phyloP scores from a whole-genome alignment of 92 coral and sea anemone species.

The Montipora capitata region DNA sequence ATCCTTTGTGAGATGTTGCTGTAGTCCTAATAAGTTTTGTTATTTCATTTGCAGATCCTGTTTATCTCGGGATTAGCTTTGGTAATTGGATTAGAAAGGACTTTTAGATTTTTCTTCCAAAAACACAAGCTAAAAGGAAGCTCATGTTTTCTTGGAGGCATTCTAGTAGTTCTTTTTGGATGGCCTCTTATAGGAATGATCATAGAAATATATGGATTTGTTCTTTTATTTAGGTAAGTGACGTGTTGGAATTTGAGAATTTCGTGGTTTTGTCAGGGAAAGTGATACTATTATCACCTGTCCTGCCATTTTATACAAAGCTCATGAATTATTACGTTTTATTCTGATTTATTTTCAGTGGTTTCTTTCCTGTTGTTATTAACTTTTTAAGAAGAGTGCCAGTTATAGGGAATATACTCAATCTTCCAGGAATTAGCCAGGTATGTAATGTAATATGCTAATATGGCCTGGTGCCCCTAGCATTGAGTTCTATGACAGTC shows the following conservation, averaged over 20 bases:
- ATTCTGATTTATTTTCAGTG: constrained; percentile 75
- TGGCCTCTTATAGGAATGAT: constrained; percentile 99
- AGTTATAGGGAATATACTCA: constrained; percentile 94
- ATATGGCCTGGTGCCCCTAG: too few relatives aligned
- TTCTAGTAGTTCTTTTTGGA: constrained; percentile 92
- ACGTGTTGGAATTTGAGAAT: neutral
- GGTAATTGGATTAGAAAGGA: constrained; percentile 98
- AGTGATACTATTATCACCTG: neutral
- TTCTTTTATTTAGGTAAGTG: constrained; percentile 97
- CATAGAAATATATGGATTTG: constrained; percentile 96
- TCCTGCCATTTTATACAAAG: too few relatives aligned
- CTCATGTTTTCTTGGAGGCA: constrained; percentile 97
- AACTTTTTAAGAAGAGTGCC: constrained; percentile 99
- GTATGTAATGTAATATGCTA: constrained; percentile 52
- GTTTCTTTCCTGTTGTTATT: constrained; percentile 98
- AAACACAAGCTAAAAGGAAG: constrained; percentile 97
- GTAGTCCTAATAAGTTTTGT: neutral
- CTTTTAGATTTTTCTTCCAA: constrained; percentile 99
- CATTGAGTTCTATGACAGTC: too few relatives aligned
- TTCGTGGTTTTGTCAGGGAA: neutral
- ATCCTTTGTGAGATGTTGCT: neutral
- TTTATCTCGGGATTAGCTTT: constrained; percentile 95
- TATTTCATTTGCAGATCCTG: constrained; percentile 78
- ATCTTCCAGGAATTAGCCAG: constrained; percentile 92
- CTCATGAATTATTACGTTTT: neutral